phyloP scores from a whole-genome alignment of 2,797 vertebrate genomes.

The Crotalus adamanteus region DNA sequence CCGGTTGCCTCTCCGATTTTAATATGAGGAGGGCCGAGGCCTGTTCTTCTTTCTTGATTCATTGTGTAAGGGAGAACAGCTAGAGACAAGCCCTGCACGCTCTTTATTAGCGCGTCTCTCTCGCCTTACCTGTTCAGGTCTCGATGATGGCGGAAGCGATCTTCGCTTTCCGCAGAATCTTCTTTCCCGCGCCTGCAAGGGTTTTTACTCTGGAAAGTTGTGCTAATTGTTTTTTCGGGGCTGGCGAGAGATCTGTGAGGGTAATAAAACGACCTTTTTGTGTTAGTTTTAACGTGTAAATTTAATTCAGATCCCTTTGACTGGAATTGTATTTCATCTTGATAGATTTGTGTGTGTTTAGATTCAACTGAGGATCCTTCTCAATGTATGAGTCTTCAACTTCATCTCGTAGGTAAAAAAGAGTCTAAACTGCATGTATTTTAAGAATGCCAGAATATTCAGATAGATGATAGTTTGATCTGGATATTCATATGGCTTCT shows the following conservation, averaged over 20 bases:
- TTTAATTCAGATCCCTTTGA: background rate
- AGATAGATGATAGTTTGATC: background rate
- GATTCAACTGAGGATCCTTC: background rate
- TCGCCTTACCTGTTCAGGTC: background rate
- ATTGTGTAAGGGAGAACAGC: background rate
- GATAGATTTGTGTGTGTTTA: background rate
- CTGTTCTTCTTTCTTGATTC: background rate
- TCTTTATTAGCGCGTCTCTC: background rate
- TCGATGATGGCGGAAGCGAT: constrained; percentile 27
- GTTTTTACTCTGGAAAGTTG: background rate
- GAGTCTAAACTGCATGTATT: background rate
- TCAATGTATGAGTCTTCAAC: background rate
- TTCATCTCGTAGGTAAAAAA: background rate
- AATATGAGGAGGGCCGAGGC: background rate
- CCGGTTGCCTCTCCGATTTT: background rate
- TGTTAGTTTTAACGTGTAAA: background rate
- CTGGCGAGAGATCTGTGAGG: background rate
- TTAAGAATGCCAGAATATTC: background rate
- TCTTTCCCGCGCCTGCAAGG: background rate
- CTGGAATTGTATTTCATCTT: background rate
- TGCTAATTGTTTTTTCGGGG: background rate
- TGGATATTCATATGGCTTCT: background rate
- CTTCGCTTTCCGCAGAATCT: background rate
- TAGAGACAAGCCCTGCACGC: background rate
- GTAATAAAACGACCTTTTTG: background rate